Evolutionary conservation across 2,797 vertebrate species (phyloP).

Genomic region (Luscinia luscinia): DNA sequence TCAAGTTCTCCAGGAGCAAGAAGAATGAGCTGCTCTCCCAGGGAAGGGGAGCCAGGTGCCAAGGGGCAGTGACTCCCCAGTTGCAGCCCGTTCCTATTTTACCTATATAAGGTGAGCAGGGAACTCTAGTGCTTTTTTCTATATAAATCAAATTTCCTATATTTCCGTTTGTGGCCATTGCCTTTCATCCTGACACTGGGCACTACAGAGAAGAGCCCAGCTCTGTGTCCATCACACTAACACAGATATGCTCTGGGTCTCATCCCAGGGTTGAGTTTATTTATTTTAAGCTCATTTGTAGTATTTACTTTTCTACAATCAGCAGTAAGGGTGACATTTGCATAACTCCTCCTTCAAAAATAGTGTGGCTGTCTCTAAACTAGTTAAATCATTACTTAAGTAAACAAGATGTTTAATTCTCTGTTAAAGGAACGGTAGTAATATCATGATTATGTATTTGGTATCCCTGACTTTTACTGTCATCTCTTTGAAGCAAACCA

Average conservation of each 20-base stretch:
- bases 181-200: not conserved
- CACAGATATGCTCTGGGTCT: not conserved
- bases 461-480: not conserved
- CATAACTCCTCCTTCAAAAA: not conserved
- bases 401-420: slow-evolving; percentile 19
- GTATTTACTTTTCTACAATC: not conserved
- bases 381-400: slow-evolving; percentile 31
- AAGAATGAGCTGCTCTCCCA: not conserved
- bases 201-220: not conserved
- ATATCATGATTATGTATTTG: not conserved
- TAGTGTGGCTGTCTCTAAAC: not conserved
- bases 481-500: not conserved
- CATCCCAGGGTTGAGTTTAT: not conserved
- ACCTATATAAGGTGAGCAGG: not conserved
- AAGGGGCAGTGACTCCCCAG: not conserved
- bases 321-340: not conserved
- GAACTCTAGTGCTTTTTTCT: not conserved
- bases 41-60: not conserved
- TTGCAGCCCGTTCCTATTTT: not conserved
- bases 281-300: not conserved
- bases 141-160: not conserved
- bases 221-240: not conserved
- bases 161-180: not conserved
- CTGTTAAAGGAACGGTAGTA: not conserved
- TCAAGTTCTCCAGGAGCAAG: not conserved